These are phyloP conservation scores for Hippoglossus stenolepis DNA, from an alignment of 2,113 vertebrate genomes.

Conservation along the genomic window DNA sequence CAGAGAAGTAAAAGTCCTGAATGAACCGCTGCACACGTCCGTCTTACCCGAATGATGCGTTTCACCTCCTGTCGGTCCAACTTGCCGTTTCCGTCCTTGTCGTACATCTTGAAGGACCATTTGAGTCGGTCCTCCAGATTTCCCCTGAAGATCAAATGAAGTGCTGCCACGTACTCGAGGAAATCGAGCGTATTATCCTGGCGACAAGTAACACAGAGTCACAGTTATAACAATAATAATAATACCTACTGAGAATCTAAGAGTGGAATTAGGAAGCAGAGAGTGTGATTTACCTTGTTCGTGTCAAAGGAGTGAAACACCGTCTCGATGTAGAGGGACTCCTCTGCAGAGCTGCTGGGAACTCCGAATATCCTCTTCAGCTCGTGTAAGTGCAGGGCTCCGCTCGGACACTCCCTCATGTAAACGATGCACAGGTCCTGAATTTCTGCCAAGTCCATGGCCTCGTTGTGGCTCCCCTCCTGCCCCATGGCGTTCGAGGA, in stretches of 20 bases:
- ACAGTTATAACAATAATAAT: no score
- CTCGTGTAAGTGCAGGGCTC: slow-evolving; percentile 86
- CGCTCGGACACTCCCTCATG: slow-evolving; percentile 89
- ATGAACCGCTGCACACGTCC: no score
- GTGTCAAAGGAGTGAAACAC: slow-evolving; percentile 88
- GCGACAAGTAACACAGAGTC: not conserved
- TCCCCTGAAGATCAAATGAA: slow-evolving; percentile 85
- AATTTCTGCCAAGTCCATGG: slow-evolving; percentile 81
- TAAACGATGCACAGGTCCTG: slow-evolving; percentile 87
- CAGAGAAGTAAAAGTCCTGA: not conserved
- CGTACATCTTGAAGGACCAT: slow-evolving; percentile 92
- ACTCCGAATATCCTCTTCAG: slow-evolving; percentile 89
- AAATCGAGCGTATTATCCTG: slow-evolving; percentile 89
- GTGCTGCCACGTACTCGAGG: slow-evolving; percentile 86
- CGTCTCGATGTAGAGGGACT: slow-evolving; percentile 86
- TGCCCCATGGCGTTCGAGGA: slow-evolving; percentile 57
- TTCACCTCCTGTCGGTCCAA: slow-evolving; percentile 85
- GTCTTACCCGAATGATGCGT: slow-evolving; percentile 82
- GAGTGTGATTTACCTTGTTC: slow-evolving; percentile 78
- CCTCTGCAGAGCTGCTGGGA: slow-evolving; percentile 80
- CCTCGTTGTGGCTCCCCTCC: slow-evolving; percentile 74
- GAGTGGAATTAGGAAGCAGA: no score
- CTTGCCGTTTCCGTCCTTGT: slow-evolving; percentile 87
- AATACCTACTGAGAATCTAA: no score
- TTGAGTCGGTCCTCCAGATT: slow-evolving; percentile 87